Base-by-base conservation (phyloP, 2,113 vertebrate species). In the Oryzias curvinotus region DNA sequence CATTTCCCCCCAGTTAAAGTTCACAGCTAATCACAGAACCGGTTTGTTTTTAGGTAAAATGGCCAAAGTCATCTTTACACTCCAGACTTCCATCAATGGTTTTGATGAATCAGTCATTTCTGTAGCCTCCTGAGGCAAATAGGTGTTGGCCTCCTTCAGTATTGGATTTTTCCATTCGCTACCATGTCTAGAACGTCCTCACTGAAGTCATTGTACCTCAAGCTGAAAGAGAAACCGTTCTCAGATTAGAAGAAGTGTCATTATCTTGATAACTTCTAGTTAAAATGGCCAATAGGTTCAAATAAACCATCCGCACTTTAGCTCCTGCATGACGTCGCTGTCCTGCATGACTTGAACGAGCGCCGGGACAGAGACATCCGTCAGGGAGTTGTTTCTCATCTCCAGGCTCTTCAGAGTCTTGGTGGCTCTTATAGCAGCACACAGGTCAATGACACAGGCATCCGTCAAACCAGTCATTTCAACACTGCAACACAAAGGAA, bases 131-230 rank as follows among this genome's bases (percentile, higher is more conserved):
- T 19, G 14, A 43, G 41, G 41, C 60, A 16, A 14, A 43, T 28
- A 15, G 43, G 44, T 8, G 1, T 52, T n/a, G 0, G 3, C 13
- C n/a, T 14, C 73, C 60, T 63, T 88, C 53, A 88, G 78, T 85
- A 92, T 53, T 7, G 72, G 28, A 91, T 89, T 21, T 68, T 90
- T 0, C 52, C 53, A 54, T 84, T 26, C 0, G 85, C 54, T 65
- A 91, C 47, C 51, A 90, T 23, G 13, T 87, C 45, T 16, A 91
- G 89, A 16, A 77, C 68, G 0, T 91, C 87, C 6, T 92, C 90
- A n/a, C 81, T 73, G 67, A 91, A 75, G 61, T 90, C 67, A 48
- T 91, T 92, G 65, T 91, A 91, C 73, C 49, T 67, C 45, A 92
- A 56, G 71, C 91, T 92, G 68, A 73, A 80, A 80, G 49, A 63